phyloP scores from a whole-genome alignment of 1,140 invertebrate genomes.

The Rhopalosiphum maidis region DNA sequence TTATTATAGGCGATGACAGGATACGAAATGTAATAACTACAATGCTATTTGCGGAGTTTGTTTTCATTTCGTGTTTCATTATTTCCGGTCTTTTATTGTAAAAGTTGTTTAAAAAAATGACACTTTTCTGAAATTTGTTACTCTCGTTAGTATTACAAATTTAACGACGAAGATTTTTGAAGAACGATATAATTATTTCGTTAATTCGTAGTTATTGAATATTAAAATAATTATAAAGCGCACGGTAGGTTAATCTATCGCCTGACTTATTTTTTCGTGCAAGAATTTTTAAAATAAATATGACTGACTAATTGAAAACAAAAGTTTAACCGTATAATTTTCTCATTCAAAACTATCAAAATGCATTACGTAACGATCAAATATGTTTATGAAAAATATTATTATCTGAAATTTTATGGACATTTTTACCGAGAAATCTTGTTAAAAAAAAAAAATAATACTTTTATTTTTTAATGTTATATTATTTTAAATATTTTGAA shows the following conservation, averaged over 20 bases:
- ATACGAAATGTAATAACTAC: background rate
- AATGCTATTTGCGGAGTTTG: background rate
- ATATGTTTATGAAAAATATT: background rate
- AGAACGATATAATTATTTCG: background rate
- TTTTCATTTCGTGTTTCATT: background rate
- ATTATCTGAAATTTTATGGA: too few relatives aligned
- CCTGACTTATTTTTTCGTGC: background rate
- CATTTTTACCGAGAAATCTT: too few relatives aligned
- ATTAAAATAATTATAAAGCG: background rate
- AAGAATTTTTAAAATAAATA: background rate
- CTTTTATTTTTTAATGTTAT: too few relatives aligned
- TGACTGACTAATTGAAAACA: background rate
- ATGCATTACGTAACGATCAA: too few relatives aligned
- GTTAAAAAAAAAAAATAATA: too few relatives aligned
- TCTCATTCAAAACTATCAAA: background rate
- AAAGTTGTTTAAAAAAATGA: background rate
- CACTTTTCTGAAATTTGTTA: background rate
- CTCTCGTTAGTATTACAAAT: background rate
- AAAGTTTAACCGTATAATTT: background rate
- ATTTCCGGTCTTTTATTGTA: background rate
- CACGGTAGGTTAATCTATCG: background rate
- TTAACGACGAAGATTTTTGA: background rate
- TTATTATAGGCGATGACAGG: background rate
- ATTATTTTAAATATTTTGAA: too few relatives aligned
- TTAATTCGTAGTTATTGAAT: background rate